Conservation (phyloP, 2,797 vertebrate species). For the Brachymystax lenok region DNA sequence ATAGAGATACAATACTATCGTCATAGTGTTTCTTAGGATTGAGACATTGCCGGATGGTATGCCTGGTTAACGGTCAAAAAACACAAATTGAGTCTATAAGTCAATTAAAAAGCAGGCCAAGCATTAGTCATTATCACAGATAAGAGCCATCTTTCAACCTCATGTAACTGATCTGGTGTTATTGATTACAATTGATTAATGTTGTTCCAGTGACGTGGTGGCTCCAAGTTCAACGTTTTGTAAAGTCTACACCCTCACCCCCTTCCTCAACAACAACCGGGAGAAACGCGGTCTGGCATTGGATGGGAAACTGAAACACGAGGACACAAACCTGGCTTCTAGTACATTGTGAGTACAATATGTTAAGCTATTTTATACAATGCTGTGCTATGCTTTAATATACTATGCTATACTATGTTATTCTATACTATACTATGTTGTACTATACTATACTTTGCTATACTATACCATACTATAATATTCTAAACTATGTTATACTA, state of each 20-base stretch:
- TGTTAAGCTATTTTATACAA: neutral
- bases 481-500: no score
- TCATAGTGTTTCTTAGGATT: no score
- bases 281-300: constrained; percentile 92
- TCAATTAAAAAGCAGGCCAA: neutral
- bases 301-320: constrained; percentile 94
- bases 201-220: constrained; percentile 82
- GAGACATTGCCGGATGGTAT: no score
- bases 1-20: neutral
- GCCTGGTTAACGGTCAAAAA: no score
- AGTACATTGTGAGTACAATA: constrained; percentile 87
- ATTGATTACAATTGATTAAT: constrained; percentile 1
- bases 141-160: neutral
- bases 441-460: no score
- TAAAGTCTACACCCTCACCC: constrained; percentile 94
- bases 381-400: no score
- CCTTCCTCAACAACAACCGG: constrained; percentile 91
- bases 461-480: no score
- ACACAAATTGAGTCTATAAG: no score
- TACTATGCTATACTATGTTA: no score
- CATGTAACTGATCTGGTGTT: neutral
- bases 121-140: neutral
- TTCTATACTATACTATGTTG: no score
- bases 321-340: constrained; percentile 96
- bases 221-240: constrained; percentile 93